These are phyloP conservation scores for Chionis minor DNA, from an alignment of 2,113 vertebrate species.

Conservation along the genomic window DNA sequence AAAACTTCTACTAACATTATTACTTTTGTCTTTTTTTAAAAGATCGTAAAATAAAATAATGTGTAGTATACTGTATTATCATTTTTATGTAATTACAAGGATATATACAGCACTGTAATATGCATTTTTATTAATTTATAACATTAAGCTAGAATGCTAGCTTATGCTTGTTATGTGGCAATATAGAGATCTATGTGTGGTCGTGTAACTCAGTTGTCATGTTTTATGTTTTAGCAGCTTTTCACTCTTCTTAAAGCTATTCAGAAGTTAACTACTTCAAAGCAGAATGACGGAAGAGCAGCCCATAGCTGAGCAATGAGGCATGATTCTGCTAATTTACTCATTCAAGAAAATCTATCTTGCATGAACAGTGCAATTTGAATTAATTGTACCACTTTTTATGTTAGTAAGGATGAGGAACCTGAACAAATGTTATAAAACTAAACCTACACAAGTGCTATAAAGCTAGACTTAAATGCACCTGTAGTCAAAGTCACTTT, in stretches of 20 bases:
- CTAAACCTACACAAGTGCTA: neutral
- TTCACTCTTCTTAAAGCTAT: neutral
- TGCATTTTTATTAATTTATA: neutral
- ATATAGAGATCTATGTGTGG: neutral
- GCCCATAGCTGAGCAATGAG: neutral
- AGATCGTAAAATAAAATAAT: neutral
- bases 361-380: neutral
- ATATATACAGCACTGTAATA: neutral
- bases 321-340: neutral
- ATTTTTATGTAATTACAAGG: neutral
- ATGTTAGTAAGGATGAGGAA: neutral
- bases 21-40: neutral
- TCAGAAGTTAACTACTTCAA: neutral
- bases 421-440: neutral
- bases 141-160: neutral
- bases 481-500: neutral
- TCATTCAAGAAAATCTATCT: neutral
- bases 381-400: neutral
- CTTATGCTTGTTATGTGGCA: neutral
- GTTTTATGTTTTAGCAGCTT: neutral
- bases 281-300: neutral
- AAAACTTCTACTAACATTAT: neutral
- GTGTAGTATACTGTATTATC: rapidly evolving
- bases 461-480: neutral
- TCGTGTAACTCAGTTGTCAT: neutral